A percentile compares a stretch with the other conserved stretches of the same genome.
Evolutionary conservation across 2,888 invertebrate genomes (phyloP).

Genomic region (Apamea anceps): DNA sequence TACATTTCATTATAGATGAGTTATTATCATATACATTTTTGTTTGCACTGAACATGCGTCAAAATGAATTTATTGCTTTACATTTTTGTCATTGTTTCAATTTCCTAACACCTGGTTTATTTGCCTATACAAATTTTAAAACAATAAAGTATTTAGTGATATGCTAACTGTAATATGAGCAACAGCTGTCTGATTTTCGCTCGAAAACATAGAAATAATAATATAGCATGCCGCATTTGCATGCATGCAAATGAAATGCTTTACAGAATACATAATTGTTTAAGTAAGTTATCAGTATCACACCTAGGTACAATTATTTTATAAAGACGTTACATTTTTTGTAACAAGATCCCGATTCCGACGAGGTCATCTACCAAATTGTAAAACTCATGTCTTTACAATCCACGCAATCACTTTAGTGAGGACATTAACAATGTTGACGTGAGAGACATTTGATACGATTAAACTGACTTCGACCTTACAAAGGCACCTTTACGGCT

Average conservation of each 20-base stretch:
- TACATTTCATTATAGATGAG: background rate
- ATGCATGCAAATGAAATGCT: background rate
- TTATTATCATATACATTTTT: background rate
- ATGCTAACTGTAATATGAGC: too few species aligned
- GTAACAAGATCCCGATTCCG: slow-evolving; percentile 23
- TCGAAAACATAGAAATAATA: background rate
- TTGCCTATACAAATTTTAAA: background rate
- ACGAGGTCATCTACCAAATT: slow-evolving; percentile 53
- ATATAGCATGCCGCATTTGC: too few species aligned
- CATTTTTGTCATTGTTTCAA: background rate
- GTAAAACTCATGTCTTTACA: slow-evolving; percentile 59
- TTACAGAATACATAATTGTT: background rate
- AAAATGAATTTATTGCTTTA: background rate
- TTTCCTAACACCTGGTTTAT: background rate
- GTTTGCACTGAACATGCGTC: background rate
- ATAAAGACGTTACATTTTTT: slow-evolving; percentile 42
- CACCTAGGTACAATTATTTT: slow-evolving; percentile 35
- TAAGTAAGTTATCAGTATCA: slow-evolving; percentile 16
- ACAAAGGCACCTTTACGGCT: slow-evolving; percentile 70
- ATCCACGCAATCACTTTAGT: slow-evolving; percentile 49
- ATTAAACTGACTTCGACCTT: slow-evolving; percentile 62
- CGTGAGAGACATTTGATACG: slow-evolving; percentile 66
- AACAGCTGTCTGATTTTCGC: background rate
- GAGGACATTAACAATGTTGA: slow-evolving; percentile 59
- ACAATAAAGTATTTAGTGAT: background rate